phyloP scores from a whole-genome alignment of 2,797 vertebrate genomes.

The Neopelma chrysocephalum region DNA sequence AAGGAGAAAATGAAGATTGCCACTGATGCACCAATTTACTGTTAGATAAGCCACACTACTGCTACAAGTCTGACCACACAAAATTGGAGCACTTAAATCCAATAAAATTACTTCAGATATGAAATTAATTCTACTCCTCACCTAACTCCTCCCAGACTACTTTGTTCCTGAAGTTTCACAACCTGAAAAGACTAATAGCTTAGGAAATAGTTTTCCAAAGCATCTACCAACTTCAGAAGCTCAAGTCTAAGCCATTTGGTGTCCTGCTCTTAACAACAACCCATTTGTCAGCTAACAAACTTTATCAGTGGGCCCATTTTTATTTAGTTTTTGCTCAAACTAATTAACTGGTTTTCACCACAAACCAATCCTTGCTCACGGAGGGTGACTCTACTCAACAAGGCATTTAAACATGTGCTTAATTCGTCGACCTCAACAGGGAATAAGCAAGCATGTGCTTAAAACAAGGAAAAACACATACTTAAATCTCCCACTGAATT shows the following conservation, averaged over 20 bases:
- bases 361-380: constrained; percentile 16
- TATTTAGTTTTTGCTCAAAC: neutral
- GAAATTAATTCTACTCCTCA: neutral
- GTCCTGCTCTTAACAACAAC: neutral
- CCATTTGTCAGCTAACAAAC: neutral
- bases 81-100: neutral
- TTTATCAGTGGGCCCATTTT: neutral
- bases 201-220: neutral
- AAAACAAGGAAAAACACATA: constrained; percentile 8
- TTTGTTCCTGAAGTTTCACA: neutral
- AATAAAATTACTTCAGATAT: neutral
- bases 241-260: neutral
- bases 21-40: neutral
- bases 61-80: neutral
- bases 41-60: neutral
- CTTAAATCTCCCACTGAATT: neutral
- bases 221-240: neutral
- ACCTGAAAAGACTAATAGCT: neutral
- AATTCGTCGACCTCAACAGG: neutral
- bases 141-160: neutral
- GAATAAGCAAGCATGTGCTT: neutral
- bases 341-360: neutral
- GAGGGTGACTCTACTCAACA: neutral
- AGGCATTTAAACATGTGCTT: constrained; percentile 24
- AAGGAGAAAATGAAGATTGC: neutral